These are phyloP conservation scores for Lithodes maja DNA, from an alignment of 2,888 invertebrate species.

Conservation along the genomic window DNA sequence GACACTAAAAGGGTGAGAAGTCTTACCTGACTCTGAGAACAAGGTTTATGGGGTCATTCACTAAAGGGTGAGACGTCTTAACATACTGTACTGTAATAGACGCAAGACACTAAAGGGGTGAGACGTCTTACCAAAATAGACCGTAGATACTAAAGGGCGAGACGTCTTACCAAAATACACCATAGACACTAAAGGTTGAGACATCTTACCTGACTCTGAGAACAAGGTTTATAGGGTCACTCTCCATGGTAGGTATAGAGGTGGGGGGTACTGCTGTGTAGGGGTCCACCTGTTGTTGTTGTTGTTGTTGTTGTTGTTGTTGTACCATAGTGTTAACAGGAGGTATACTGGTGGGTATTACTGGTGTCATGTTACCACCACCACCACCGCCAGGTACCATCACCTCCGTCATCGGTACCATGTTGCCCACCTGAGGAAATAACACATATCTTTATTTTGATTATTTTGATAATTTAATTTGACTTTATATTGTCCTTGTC, in stretches of 20 bases:
- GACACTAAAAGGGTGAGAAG: not conserved
- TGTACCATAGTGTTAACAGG: not conserved
- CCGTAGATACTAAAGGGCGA: no score
- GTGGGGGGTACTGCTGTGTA: not conserved
- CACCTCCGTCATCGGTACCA: conserved; percentile 53
- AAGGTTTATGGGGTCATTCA: conserved; percentile 81
- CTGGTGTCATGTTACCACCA: conserved; percentile 38
- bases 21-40: conserved; percentile 87
- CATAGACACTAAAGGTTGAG: not conserved
- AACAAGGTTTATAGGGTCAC: conserved; percentile 84
- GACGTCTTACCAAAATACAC: no score
- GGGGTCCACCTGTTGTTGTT: not conserved
- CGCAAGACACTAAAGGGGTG: no score
- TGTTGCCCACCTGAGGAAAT: conserved; percentile 43
- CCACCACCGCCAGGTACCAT: conserved; percentile 26
- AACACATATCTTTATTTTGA: not conserved
- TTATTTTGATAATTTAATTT: no score
- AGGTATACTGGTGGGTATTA: conserved; percentile 41
- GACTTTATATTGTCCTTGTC: no score
- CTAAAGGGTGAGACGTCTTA: no score
- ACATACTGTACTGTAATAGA: no score
- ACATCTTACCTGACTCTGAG: conserved; percentile 84
- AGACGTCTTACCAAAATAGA: no score
- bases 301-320: not conserved
- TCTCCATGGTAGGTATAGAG: no score